Conservation (phyloP, 2,797 vertebrate genomes). For the Hephaestus fuliginosus region DNA sequence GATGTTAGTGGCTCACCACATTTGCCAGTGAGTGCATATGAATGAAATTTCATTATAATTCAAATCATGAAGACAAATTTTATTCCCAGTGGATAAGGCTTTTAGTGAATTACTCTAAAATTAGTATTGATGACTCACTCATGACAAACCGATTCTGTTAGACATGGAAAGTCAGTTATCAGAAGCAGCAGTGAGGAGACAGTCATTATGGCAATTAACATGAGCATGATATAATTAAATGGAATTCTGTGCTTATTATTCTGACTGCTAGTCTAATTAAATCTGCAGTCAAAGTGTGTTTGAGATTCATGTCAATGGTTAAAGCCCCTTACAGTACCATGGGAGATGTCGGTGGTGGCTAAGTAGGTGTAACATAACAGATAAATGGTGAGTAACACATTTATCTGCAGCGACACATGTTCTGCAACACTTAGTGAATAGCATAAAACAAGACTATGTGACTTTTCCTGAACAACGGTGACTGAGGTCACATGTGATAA, state of each 20-base stretch:
- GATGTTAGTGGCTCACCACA: not conserved
- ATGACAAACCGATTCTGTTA: not conserved
- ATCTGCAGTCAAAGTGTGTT: constrained; percentile 8
- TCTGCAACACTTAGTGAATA: not conserved
- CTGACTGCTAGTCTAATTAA: constrained; percentile 7
- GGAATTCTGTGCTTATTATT: constrained; percentile 7
- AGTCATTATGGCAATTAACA: constrained; percentile 15
- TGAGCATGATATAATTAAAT: constrained; percentile 15
- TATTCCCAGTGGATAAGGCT: not conserved
- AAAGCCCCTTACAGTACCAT: not conserved
- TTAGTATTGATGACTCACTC: constrained; percentile 13
- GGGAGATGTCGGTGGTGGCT: not conserved
- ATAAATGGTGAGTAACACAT: not conserved
- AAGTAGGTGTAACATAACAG: not conserved
- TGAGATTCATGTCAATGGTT: constrained; percentile 5
- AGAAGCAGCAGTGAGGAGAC: constrained; percentile 12
- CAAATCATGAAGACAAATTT: constrained; percentile 18
- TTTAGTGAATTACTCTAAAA: constrained; percentile 28
- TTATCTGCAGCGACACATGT: not conserved
- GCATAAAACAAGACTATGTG: not conserved
- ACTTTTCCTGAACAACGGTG: not conserved
- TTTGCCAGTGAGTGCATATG: not conserved
- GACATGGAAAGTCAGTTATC: constrained; percentile 1
- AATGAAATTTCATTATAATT: constrained; percentile 4
- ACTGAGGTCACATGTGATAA: not conserved